Percentiles rank a stretch among this genome's conserved stretches.
Evolutionary conservation across 2,888 invertebrate genomes (phyloP).

Genomic region (Subacronicta megacephala): DNA sequence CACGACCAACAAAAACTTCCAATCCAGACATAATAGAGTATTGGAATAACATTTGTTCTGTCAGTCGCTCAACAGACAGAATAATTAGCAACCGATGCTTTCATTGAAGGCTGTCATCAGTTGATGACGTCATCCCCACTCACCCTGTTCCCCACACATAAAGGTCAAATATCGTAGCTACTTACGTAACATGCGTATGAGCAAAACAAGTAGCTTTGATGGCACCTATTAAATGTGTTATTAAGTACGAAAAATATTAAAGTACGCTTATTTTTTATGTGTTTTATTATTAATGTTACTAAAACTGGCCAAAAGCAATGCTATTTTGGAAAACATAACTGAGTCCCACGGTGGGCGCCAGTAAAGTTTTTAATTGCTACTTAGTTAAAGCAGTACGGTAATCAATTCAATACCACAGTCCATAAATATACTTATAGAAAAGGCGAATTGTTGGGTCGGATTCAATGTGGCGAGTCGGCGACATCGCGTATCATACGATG

Average conservation of each 20-base stretch:
- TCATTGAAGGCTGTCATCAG: constrained; percentile 57
- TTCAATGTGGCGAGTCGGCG: constrained; percentile 63
- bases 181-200: constrained; percentile 44
- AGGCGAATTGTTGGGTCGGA: constrained; percentile 45
- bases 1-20: constrained; percentile 28
- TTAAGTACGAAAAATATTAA: background rate
- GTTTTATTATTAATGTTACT: background rate
- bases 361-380: constrained; percentile 30
- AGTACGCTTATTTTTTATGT: too few relatives aligned
- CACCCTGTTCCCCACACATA: constrained; percentile 35
- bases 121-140: constrained; percentile 44
- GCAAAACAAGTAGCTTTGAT: constrained; percentile 41
- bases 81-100: constrained; percentile 54
- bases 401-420: constrained; percentile 36
- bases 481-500: constrained; percentile 73
- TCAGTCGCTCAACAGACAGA: constrained; percentile 44
- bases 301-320: background rate
- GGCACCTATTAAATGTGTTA: constrained; percentile 5
- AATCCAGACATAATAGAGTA: constrained; percentile 43
- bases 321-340: background rate
- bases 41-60: constrained; percentile 52
- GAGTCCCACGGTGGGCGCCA: constrained; percentile 49
- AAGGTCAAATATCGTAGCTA: constrained; percentile 55
- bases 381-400: constrained; percentile 21
- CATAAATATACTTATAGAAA: constrained; percentile 40